Conservation (phyloP, 2,888 invertebrate species). For the Bursaphelenchus okinawaensis region DNA sequence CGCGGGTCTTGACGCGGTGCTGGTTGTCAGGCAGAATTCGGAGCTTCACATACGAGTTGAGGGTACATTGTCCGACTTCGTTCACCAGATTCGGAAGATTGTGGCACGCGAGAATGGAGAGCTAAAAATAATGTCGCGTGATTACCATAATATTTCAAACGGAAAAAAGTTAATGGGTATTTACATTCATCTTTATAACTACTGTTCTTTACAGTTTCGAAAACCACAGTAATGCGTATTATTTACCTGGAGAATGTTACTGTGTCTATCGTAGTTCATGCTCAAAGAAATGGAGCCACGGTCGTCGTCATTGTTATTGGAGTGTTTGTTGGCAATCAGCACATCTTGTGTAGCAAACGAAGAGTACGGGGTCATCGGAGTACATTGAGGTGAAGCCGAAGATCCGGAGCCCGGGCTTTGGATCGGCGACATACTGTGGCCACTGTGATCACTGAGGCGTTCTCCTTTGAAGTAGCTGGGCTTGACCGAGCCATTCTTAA, state of each 20-base stretch:
- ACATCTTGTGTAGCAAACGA: conserved; percentile 15
- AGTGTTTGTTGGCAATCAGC: conserved; percentile 1
- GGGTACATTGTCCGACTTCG: conserved; percentile 37
- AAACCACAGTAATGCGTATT: too few relatives aligned
- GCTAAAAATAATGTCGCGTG: conserved; percentile 22
- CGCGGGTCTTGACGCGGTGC: conserved; percentile 62
- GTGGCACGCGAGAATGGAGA: conserved; percentile 47
- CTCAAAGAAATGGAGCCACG: conserved; percentile 49
- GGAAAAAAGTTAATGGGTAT: too few relatives aligned
- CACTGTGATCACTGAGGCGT: not conserved
- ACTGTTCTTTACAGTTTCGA: too few relatives aligned
- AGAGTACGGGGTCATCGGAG: conserved; percentile 26
- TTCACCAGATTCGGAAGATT: conserved; percentile 46
- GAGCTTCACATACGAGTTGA: conserved; percentile 93
- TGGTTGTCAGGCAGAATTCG: conserved; percentile 94
- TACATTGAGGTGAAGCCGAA: conserved; percentile 32
- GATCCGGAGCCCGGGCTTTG: conserved; percentile 32
- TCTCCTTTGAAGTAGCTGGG: conserved; percentile 25
- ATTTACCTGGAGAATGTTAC: conserved; percentile 44
- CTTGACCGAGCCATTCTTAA: conserved; percentile 38
- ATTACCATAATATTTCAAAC: not conserved
- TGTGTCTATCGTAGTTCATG: conserved; percentile 47
- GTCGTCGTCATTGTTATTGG: conserved; percentile 17
- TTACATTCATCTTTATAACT: too few relatives aligned
- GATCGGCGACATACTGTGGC: conserved; percentile 31